Percentiles rank a stretch among this genome's conserved stretches.
Evolutionary conservation across 2,797 vertebrate genomes (phyloP).

Genomic region (Gallirallus australis): DNA sequence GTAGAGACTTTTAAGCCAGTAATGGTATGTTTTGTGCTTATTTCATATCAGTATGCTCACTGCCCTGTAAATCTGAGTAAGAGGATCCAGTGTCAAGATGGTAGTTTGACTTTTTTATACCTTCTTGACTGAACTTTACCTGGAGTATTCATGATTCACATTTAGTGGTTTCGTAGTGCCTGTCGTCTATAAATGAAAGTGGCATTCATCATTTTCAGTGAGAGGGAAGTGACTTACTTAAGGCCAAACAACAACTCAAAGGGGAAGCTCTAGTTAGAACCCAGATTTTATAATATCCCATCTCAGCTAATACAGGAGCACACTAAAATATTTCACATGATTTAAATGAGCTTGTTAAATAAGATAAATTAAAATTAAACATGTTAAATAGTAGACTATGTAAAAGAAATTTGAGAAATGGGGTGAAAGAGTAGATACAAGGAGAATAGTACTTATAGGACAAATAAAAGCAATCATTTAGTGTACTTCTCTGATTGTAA

Average conservation of each 20-base stretch:
- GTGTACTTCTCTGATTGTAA: not conserved
- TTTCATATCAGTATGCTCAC: not conserved
- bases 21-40: not conserved
- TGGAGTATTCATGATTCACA: not conserved
- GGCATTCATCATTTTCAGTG: not conserved
- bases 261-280: not conserved
- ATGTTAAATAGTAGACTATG: not conserved
- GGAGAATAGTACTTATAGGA: not conserved
- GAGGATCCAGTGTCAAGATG: not conserved
- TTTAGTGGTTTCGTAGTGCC: not conserved
- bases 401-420: not conserved
- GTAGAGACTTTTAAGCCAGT: not conserved
- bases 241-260: not conserved
- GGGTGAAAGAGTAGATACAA: not conserved
- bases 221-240: not conserved
- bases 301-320: not conserved
- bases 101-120: slow-evolving; percentile 3
- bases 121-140: not conserved
- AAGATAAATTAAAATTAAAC: not conserved
- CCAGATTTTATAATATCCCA: not conserved
- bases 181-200: not conserved
- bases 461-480: not conserved
- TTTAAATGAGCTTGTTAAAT: not conserved
- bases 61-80: not conserved
- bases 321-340: not conserved